Conservation (phyloP, 2,113 vertebrate species). For the Vimba vimba region DNA sequence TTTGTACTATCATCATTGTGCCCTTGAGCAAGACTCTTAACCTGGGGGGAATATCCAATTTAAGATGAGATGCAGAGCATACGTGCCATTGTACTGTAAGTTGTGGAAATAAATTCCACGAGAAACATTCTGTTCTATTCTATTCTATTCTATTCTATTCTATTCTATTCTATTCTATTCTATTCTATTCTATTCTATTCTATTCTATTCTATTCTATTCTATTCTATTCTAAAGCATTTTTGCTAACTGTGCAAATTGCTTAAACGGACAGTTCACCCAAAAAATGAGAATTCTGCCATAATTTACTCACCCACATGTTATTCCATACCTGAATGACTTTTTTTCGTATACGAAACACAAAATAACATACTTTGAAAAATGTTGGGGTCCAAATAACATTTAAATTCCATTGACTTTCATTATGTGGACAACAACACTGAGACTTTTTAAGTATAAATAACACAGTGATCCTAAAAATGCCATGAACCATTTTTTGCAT, state of each 20-base stretch:
- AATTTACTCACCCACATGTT: neutral
- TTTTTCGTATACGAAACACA: neutral
- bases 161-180: too few species aligned
- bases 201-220: too few species aligned
- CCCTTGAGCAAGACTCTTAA: slow-evolving; percentile 20
- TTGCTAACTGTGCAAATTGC: neutral
- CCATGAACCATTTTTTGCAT: too few species aligned
- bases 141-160: neutral
- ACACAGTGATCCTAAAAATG: neutral
- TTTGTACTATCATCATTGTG: slow-evolving; percentile 10
- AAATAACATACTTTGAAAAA: neutral
- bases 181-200: too few species aligned
- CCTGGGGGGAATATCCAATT: slow-evolving; percentile 6
- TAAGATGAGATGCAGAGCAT: neutral
- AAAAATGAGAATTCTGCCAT: neutral
- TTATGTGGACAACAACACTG: neutral
- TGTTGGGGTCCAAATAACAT: neutral
- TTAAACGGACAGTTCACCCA: neutral
- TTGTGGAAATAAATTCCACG: neutral
- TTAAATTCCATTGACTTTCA: neutral
- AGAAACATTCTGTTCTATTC: neutral
- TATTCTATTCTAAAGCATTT: neutral
- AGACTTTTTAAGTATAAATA: neutral
- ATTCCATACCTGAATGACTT: neutral
- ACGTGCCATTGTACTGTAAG: neutral